Percentiles rank a stretch among this genome's conserved stretches.
phyloP scores from a whole-genome alignment of 2,113 vertebrate genomes.

The Phaetusa simplex region DNA sequence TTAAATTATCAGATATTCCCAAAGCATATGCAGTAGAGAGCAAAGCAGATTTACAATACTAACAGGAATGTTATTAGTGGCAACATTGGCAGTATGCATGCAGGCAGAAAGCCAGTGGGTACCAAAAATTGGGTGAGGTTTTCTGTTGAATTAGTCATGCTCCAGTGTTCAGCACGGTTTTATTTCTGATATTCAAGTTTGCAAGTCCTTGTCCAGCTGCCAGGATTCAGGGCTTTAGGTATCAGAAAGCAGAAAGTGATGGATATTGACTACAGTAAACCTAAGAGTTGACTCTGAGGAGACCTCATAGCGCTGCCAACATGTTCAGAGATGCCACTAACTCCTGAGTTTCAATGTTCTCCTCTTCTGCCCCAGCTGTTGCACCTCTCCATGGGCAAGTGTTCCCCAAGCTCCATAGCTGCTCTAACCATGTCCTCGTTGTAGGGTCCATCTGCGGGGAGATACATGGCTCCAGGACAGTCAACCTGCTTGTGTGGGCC shows the following conservation, averaged over 20 bases:
- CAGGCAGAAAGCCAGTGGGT: neutral
- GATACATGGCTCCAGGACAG: neutral
- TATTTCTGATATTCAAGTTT: neutral
- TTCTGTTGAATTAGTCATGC: neutral
- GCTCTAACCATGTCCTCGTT: neutral
- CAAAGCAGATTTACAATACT: neutral
- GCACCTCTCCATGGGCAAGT: fast-evolving
- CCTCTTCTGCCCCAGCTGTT: neutral
- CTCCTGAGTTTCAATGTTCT: neutral
- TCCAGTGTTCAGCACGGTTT: neutral
- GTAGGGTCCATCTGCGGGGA: neutral
- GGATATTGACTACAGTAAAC: neutral
- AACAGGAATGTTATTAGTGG: conserved; percentile 30
- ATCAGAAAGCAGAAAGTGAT: neutral
- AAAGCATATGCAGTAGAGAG: conserved; percentile 23
- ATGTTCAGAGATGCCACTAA: neutral
- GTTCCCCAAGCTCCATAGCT: neutral
- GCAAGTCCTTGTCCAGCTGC: neutral
- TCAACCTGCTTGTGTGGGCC: neutral
- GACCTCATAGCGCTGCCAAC: neutral
- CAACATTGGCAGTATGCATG: neutral
- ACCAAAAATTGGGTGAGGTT: neutral
- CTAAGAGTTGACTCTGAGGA: neutral
- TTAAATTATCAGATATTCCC: conserved; percentile 48
- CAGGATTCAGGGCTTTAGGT: neutral